These are phyloP conservation scores for Tetragnatha montana DNA, from an alignment of 2,888 invertebrate genomes.

Conservation along the genomic window DNA sequence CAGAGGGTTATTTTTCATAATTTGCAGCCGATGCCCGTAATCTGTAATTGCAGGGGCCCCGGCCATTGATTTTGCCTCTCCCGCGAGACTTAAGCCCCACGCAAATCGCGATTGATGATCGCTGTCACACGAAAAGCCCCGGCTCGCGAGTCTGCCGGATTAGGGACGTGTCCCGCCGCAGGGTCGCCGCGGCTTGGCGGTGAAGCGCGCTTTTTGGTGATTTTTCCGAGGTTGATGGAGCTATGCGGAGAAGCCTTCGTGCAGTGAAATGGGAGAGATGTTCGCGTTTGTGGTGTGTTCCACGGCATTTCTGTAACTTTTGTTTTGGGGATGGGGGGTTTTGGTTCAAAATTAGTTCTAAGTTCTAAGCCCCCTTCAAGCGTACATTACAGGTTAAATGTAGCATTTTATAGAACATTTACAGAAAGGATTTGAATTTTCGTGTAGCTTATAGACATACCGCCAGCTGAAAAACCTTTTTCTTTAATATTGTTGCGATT, in stretches of 20 bases:
- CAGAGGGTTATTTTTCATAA: conserved; percentile 71
- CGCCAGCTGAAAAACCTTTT: too few species aligned
- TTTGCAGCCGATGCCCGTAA: conserved; percentile 71
- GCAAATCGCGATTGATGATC: conserved; percentile 71
- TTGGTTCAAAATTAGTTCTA: too few species aligned
- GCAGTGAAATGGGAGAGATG: neutral
- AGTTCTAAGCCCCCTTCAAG: too few species aligned
- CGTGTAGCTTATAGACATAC: too few species aligned
- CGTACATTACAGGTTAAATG: too few species aligned
- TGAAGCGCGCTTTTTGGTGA: too few species aligned
- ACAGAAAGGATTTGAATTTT: too few species aligned
- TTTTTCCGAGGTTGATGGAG: neutral
- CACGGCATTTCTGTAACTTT: neutral
- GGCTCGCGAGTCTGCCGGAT: conserved; percentile 63
- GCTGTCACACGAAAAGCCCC: conserved; percentile 67
- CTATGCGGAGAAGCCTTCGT: neutral
- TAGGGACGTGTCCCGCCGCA: conserved; percentile 11
- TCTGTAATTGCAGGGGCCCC: conserved; percentile 70
- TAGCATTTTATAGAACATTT: too few species aligned
- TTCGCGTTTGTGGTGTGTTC: neutral
- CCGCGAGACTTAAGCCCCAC: conserved; percentile 57
- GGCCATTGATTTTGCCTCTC: conserved; percentile 67
- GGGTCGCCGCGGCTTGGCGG: conserved; percentile 35
- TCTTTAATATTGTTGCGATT: too few species aligned
- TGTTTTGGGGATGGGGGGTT: too few species aligned